Base-by-base conservation (phyloP, 1,140 invertebrate genomes). In the Apolygus lucorum region DNA sequence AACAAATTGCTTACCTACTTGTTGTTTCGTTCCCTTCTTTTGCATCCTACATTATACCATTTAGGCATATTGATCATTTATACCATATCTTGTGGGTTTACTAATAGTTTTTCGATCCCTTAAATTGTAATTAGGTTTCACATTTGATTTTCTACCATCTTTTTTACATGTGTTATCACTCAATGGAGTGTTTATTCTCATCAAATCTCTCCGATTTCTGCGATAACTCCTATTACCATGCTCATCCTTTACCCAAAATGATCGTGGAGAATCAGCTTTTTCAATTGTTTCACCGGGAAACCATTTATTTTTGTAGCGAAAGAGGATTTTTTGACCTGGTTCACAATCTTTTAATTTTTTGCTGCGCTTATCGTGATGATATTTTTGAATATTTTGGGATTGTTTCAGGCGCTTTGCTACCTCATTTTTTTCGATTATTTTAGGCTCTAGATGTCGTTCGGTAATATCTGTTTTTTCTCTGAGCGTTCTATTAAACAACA, bases 291-390 rank as follows among this genome's bases (percentile, higher is more conserved):
- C 22, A 11, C 54, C 54, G 2, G 8, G 54, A 59, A 59, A 8
- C 54, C 54, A 59, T 59, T 59, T 59, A 24, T 59, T 59, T 59
- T 59, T 59, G 22, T 59, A 11, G 11, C 54, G 54, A 59, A 24
- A 59, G 22, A 59, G 2, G 11, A 59, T 21, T 11, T 59, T 59
- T 11, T 59, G 8, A 11, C 54, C 54, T 59, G 54, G 54, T 59
- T 59, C 54, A 17, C 8, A 4, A 11, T 59, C 54, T 59, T 59
- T 22, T 22, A 59, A 24, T 11, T 59, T 14, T 59, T 21, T 59
- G 4, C 8, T 59, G 22, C 54, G 54, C 22, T 59, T 59, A 59
- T 59, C 54, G 22, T 59, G 22, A 11, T 22, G 54, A 11, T 59
- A 21, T 59, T 59, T 59, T 59, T 59, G 54, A 17, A 59, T 4